Conservation (phyloP, 2,113 vertebrate species). For the Alethe diademata region DNA sequence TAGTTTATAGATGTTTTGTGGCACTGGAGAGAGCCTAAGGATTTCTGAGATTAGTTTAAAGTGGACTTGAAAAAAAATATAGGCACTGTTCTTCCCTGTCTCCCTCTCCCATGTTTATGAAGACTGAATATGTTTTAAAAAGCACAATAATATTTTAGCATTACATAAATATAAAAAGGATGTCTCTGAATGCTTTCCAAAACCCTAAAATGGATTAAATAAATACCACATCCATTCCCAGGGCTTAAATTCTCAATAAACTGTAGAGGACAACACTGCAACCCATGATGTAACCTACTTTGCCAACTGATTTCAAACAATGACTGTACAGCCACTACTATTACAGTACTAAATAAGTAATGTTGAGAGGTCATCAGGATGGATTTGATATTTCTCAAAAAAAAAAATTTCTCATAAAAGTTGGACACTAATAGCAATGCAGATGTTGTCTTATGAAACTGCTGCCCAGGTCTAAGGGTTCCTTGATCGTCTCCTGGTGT, state of each 20-base stretch:
- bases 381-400: neutral
- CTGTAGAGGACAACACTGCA: neutral
- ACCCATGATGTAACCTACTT: neutral
- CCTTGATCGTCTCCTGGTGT: neutral
- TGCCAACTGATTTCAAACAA: neutral
- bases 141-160: neutral
- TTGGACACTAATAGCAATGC: neutral
- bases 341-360: neutral
- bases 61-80: neutral
- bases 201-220: neutral
- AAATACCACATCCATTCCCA: neutral
- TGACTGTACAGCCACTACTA: neutral
- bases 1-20: neutral
- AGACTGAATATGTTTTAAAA: neutral
- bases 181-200: neutral
- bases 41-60: neutral
- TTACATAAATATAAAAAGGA: neutral
- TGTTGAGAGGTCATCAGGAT: neutral
- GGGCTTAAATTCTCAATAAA: neutral
- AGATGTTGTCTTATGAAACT: neutral
- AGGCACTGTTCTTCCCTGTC: neutral
- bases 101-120: neutral
- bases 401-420: neutral
- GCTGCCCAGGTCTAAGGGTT: neutral
- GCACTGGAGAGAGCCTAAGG: neutral